Evolutionary conservation across 2,888 invertebrate species (phyloP), one percentile per base, ranked within the genome.

Genomic region (Therioaphis trifolii): DNA sequence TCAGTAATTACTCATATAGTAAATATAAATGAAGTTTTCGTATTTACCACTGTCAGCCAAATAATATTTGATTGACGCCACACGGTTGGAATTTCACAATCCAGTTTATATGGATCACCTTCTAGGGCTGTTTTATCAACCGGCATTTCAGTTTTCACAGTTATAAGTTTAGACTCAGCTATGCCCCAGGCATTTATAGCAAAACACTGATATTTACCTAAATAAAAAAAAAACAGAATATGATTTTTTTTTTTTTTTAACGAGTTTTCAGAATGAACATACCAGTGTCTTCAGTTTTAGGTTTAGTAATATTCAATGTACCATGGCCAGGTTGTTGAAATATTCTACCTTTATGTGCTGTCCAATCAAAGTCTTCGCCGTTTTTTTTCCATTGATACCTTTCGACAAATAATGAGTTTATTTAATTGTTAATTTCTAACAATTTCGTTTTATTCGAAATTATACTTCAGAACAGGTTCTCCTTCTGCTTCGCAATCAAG

Each of bases 401-500:
- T 87, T 3, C 79, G 79, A 46, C 21, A 77, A 61, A 79, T 35
- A 43, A 72, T 12, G n/a, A 18, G 2, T 29, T 69, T 21, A 1
- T 58, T 46, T 18, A 35, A 35, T 35, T n/a, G n/a, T n/a, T n/a
- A n/a, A n/a, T n/a, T n/a, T n/a, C n/a, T n/a, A n/a, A n/a, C n/a
- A n/a, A n/a, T n/a, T n/a, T n/a, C n/a, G n/a, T n/a, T n/a, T 35
- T 35, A 35, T 35, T 35, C 3, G 35, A 35, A 35, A 52, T 55
- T 15, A 91, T 92, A 98, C 96, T 92, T 94, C 79, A 98, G 98
- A 86, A 94, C 93, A 14, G 99, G 99, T 89, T 97, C 95, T 87
- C 97, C 98, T 89, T 95, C 94, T 18, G 99, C 99, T 89, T 96
- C 96, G 89, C 99, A 99, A 89, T 97, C 96, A 86, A 99, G 95